A percentile compares a stretch with the other conserved stretches of the same genome.
phyloP scores from a whole-genome alignment of 2,113 vertebrate species.

The Clupea harengus region DNA sequence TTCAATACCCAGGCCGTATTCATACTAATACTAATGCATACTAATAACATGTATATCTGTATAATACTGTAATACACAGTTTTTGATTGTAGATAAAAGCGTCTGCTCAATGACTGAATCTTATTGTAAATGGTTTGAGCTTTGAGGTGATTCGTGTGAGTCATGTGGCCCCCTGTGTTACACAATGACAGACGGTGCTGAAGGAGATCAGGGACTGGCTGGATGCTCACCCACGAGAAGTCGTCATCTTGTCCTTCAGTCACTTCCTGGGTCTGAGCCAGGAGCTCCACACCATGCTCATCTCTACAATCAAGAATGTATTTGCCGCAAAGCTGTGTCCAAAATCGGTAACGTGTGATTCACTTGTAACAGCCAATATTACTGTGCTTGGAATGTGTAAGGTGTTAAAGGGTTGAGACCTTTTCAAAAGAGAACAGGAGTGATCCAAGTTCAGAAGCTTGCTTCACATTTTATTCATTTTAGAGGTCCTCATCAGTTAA shows the following conservation, averaged over 20 bases:
- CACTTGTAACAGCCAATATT: background rate
- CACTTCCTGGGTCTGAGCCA: conserved; percentile 70
- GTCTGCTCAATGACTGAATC: too few relatives aligned
- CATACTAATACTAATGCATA: too few relatives aligned
- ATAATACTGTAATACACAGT: too few relatives aligned
- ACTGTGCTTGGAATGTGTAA: background rate
- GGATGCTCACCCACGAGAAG: conserved; percentile 71
- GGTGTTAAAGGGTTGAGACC: background rate
- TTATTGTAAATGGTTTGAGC: too few relatives aligned
- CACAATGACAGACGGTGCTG: conserved; percentile 61
- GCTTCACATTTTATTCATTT: background rate
- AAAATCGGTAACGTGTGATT: conserved; percentile 58
- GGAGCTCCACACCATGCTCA: conserved; percentile 68
- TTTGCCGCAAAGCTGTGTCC: conserved; percentile 73
- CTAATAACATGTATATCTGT: too few relatives aligned
- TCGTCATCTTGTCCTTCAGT: conserved; percentile 76
- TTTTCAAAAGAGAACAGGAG: background rate
- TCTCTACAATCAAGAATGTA: conserved; percentile 64
- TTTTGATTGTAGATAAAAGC: too few relatives aligned
- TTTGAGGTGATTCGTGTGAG: background rate
- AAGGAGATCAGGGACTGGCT: conserved; percentile 73
- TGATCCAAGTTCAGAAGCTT: background rate
- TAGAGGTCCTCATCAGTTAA: background rate
- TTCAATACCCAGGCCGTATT: too few relatives aligned
- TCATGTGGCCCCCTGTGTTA: conserved; percentile 1